Base-by-base conservation (phyloP, 2,888 invertebrate genomes). In the Diarsia rubi region DNA sequence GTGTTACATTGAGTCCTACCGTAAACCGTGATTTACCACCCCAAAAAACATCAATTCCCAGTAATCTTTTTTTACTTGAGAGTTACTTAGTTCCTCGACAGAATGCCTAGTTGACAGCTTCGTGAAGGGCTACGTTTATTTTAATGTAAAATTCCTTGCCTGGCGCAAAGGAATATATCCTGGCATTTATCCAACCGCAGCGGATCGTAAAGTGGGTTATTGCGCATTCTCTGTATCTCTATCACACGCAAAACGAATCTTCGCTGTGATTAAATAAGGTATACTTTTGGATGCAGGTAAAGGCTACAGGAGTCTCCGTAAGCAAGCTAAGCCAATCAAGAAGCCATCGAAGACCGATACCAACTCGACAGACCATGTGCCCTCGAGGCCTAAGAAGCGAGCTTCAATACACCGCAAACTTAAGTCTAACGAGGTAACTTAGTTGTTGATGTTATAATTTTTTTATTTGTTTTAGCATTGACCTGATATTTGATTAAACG, bases 311-410 rank as follows among this genome's bases (percentile, higher is more conserved):
- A 95, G 92, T 78, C 89, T 94, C 9, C 95, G 97, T 70, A 96
- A 96, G 81, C 94, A 95, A 73, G 90, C 91, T 24, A 91, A 94
- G 49, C 95, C 94, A 3, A 77, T 84, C 3, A 95, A 95, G 90
- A 96, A 96, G 83, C 81, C 92, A 57, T 93, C 95, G 19, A 96
- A 95, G 88, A 90, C 93, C 5, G 94, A 94, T 31, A 93, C 89
- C 49, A 92, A 90, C 76, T 91, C 93, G 2, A 82, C 93, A 0
- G 96, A 96, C 63, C 95, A 96, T 82, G 86, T 96, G 79, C 95
- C 96, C 11, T 95, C 96, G 59, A 89, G 96, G 59, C 96, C 96
- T 16, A 97, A 96, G 90, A 96, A 96, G 82, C 93, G 97, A 2
- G 96, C 96, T 2, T 94, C 96, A 0, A 91, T 93, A 52, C 95